These are phyloP conservation scores for Cacatua alba DNA, from an alignment of 2,113 vertebrate species.

Conservation along the genomic window DNA sequence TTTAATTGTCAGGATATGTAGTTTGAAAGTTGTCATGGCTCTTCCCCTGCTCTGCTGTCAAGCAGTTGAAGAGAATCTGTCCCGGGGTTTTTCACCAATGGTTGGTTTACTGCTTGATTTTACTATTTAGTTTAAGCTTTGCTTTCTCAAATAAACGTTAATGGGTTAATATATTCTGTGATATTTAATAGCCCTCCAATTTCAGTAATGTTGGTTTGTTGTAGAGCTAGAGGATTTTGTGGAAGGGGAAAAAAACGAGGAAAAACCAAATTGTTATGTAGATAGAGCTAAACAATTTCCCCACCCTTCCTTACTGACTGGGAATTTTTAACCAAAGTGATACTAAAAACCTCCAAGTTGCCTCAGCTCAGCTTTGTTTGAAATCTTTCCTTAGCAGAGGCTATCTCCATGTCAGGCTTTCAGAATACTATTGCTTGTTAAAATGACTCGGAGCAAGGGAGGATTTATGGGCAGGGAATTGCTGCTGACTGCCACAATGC, in stretches of 20 bases:
- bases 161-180: background rate
- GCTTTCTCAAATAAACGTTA: background rate
- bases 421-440: background rate
- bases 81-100: background rate
- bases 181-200: background rate
- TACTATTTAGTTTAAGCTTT: background rate
- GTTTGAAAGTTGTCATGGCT: background rate
- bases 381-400: background rate
- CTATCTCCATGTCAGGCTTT: background rate
- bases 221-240: background rate
- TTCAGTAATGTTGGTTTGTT: background rate
- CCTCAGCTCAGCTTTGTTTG: background rate
- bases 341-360: background rate
- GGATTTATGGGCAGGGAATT: slow-evolving; percentile 35
- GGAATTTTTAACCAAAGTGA: background rate
- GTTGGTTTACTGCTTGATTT: background rate
- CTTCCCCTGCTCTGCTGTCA: background rate
- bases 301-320: background rate
- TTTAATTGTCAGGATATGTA: background rate
- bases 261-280: background rate
- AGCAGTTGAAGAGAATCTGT: background rate
- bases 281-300: background rate
- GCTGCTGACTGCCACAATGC: slow-evolving; percentile 43
- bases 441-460: background rate
- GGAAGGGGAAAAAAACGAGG: too few species aligned